Base-by-base conservation (phyloP, 2,888 invertebrate species). In the Agapetus fuscipes region DNA sequence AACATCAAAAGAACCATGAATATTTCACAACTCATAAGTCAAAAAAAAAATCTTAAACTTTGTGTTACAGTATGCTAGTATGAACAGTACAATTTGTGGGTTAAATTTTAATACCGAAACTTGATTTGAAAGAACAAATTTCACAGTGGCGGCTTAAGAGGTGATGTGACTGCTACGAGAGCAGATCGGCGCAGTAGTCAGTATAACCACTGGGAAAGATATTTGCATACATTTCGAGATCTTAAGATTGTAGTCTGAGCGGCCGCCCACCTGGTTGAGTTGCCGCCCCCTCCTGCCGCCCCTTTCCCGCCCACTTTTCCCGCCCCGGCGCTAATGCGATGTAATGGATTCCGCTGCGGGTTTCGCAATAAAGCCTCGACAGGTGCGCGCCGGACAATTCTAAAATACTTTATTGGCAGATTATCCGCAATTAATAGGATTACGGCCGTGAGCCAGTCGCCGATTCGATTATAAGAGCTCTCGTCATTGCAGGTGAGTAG, bases 221-320 rank as follows among this genome's bases (percentile, higher is more conserved):
- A 45, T 45, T 45, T 45, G 45, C 45, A 45, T 45, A 45, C 42
- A 44, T 44, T 44, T 44, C 34, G 26, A 34, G 30, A 40, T 40
- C 24, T 34, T 24, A 32, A 40, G 40, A 40, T 40, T 40, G 40
- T 35, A 30, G n/a, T n/a, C 12, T 27, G 29, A 28, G 30, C 36
- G 30, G 17, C 29, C 28, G 36, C 28, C 29, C 39, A 14, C 34
- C 27, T n/a, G n/a, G n/a, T n/a, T n/a, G n/a, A 17, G 12, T 13
- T n/a, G 11, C 24, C 5, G 24, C 16, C 31, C 17, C 17, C 13
- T 30, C 31, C 31, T 3, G 3, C 20, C 20, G 15, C 34, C 34
- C 25, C 11, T 20, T 15, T 17, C 16, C 17, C 33, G 17, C 25
- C 24, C 25, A 30, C 37, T 31, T 34, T 24, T 34, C 24, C 30